Evolutionary conservation across 2,888 invertebrate species (phyloP).

Genomic region (Diarsia rubi): DNA sequence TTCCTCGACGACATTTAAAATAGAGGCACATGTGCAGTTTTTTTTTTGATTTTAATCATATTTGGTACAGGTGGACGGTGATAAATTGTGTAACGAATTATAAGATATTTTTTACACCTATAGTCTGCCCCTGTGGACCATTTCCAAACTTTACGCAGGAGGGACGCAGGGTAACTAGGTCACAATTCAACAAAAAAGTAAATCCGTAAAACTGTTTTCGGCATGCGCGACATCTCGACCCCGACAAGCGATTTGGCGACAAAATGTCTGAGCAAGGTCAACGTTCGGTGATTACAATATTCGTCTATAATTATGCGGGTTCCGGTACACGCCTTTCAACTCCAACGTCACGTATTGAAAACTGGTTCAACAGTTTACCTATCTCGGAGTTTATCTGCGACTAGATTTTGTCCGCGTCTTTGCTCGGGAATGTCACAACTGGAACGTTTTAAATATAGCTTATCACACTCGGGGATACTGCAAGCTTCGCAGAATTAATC

Average conservation of each 20-base stretch:
- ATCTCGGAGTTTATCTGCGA: background rate
- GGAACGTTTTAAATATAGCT: background rate
- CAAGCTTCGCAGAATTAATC: background rate
- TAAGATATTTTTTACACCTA: background rate
- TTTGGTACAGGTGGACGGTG: background rate
- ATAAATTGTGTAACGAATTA: too few relatives aligned
- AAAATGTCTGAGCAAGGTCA: slow-evolving; percentile 58
- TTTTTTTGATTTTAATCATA: background rate
- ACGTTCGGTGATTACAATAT: slow-evolving; percentile 42
- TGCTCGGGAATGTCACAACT: too few relatives aligned
- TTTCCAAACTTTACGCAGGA: background rate
- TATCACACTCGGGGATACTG: background rate
- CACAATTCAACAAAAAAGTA: background rate
- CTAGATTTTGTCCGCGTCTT: background rate
- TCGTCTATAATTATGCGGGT: slow-evolving; percentile 53
- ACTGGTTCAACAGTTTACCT: slow-evolving; percentile 1
- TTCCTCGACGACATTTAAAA: too few relatives aligned
- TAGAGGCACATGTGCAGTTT: too few relatives aligned
- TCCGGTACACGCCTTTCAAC: slow-evolving; percentile 36
- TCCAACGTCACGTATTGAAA: slow-evolving; percentile 24
- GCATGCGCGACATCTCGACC: slow-evolving; percentile 27
- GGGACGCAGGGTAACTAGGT: background rate
- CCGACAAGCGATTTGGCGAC: slow-evolving; percentile 44
- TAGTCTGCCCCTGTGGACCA: background rate
- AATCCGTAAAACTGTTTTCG: slow-evolving; percentile 12